Evolutionary conservation across 2,113 vertebrate genomes (phyloP).

Genomic region (human): GRCh38 chr3:172627001-172627500

Average conservation of each 20-base stretch:
- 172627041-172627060: neutral
- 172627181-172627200: neutral
- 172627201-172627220: neutral
- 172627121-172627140: accelerated
- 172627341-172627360: neutral
- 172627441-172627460: neutral
- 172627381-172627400: neutral
- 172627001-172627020: neutral
- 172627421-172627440: neutral
- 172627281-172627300: neutral
- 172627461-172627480: neutral
- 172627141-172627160: neutral
- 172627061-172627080: neutral
- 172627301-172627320: neutral
- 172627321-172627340: neutral
- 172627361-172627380: neutral
- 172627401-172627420: neutral
- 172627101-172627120: accelerated
- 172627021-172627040: neutral
- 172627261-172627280: neutral
- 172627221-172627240: neutral
- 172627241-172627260: neutral
- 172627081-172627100: neutral
- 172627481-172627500: neutral
- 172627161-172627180: neutral